A percentile compares a stretch with the other conserved stretches of the same genome.
These are phyloP conservation scores for Acanthosoma haemorrhoidale DNA, from an alignment of 2,888 invertebrate species.

Conservation along the genomic window DNA sequence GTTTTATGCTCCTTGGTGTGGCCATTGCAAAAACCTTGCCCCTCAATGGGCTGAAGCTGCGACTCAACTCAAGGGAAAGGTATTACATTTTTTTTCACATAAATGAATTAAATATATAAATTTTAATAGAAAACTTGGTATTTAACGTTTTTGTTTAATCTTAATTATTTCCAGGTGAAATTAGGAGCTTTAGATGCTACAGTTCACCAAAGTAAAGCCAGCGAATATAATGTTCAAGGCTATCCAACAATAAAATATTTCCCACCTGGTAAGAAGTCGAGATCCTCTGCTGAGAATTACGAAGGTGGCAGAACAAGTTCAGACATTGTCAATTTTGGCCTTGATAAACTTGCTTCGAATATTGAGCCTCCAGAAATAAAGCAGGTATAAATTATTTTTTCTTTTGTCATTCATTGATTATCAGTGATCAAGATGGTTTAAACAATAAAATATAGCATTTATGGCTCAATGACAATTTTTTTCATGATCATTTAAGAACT, in stretches of 20 bases:
- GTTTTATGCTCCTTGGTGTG: slow-evolving; percentile 96
- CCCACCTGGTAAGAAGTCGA: slow-evolving; percentile 64
- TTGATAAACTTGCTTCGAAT: slow-evolving; percentile 79
- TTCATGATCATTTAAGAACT: too few species aligned
- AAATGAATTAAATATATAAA: too few species aligned
- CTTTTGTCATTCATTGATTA: too few species aligned
- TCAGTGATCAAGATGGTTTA: too few species aligned
- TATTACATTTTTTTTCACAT: too few species aligned
- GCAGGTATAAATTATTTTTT: slow-evolving; percentile 53
- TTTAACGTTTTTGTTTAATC: too few species aligned
- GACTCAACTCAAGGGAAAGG: slow-evolving; percentile 84
- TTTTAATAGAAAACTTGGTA: too few species aligned
- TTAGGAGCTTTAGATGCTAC: slow-evolving; percentile 95
- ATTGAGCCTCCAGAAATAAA: slow-evolving; percentile 83
- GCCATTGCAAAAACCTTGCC: slow-evolving; percentile 92
- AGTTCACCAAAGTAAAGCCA: slow-evolving; percentile 73
- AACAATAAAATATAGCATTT: too few species aligned
- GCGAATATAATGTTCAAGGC: slow-evolving; percentile 80
- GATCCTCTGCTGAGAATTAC: slow-evolving; percentile 71
- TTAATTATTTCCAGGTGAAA: slow-evolving; percentile 55
- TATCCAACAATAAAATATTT: slow-evolving; percentile 97
- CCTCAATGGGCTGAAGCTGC: slow-evolving; percentile 97
- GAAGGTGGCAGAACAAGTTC: slow-evolving; percentile 84
- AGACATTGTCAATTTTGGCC: slow-evolving; percentile 87
- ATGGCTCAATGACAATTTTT: too few species aligned